Evolutionary conservation across 2,113 vertebrate genomes (phyloP).

Genomic region (Malurus alboscapulatus): DNA sequence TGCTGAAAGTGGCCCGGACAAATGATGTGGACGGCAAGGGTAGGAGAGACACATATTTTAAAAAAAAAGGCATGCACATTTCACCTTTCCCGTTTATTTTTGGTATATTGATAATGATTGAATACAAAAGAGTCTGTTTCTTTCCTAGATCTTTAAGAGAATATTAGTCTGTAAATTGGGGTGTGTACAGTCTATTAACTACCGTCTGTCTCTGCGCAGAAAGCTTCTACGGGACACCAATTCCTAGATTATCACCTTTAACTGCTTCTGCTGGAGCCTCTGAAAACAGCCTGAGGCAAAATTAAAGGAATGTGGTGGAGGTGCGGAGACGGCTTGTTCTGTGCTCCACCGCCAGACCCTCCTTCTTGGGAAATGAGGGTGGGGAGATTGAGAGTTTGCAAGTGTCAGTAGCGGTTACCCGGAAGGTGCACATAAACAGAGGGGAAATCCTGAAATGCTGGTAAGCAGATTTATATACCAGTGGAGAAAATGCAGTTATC

Average conservation of each 20-base stretch:
- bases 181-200: neutral
- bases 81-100: neutral
- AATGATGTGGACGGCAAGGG: neutral
- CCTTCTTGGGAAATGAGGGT: neutral
- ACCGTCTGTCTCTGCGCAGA: neutral
- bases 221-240: neutral
- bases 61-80: neutral
- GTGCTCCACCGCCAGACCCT: neutral
- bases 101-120: neutral
- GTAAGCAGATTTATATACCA: neutral
- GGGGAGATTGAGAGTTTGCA: neutral
- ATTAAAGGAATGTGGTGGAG: neutral
- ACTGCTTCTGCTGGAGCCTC: neutral
- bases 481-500: neutral
- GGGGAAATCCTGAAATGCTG: neutral
- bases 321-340: neutral
- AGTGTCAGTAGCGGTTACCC: neutral
- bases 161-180: neutral
- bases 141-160: neutral
- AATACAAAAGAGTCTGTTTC: neutral
- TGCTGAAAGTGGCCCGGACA: neutral
- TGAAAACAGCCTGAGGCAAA: neutral
- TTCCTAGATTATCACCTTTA: neutral
- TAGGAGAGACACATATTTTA: neutral
- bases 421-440: neutral